Conservation (phyloP, 2,888 invertebrate genomes). For the Noctua pronuba region DNA sequence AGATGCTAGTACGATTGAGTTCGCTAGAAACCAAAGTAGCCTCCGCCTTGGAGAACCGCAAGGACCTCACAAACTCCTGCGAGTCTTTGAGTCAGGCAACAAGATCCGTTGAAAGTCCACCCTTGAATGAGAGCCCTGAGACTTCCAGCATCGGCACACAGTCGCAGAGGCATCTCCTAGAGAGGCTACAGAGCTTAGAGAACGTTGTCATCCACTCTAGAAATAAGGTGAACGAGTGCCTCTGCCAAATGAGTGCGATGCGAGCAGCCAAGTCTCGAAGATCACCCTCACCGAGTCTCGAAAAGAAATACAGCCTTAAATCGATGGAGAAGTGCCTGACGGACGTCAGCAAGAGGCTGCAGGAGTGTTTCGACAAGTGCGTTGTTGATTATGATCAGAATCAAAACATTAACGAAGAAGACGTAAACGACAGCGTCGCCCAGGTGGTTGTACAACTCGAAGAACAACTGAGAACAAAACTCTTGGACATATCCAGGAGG, state of each 20-base stretch:
- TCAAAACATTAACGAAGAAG: constrained; percentile 70
- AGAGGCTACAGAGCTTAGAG: constrained; percentile 91
- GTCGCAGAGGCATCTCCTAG: constrained; percentile 89
- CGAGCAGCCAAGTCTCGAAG: constrained; percentile 91
- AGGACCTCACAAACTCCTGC: constrained; percentile 89
- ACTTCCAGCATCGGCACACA: constrained; percentile 86
- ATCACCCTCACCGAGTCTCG: constrained; percentile 92
- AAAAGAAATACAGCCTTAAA: constrained; percentile 91
- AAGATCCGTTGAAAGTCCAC: constrained; percentile 82
- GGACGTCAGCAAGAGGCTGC: constrained; percentile 91
- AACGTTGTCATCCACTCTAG: constrained; percentile 91
- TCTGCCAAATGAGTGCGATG: constrained; percentile 91
- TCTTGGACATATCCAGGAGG: constrained; percentile 92
- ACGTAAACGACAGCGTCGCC: constrained; percentile 88
- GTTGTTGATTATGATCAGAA: constrained; percentile 87
- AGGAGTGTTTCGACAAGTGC: constrained; percentile 91
- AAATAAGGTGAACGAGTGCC: constrained; percentile 92
- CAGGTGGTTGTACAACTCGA: constrained; percentile 92
- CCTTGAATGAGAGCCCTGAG: constrained; percentile 78
- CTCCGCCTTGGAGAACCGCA: constrained; percentile 88
- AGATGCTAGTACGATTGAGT: constrained; percentile 94
- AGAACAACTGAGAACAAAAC: constrained; percentile 92
- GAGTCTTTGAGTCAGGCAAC: constrained; percentile 89
- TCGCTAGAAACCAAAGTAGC: constrained; percentile 95
- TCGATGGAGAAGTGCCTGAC: constrained; percentile 92